Evolutionary conservation across 2,113 vertebrate species (phyloP).

Genomic region (Eublepharis macularius): DNA sequence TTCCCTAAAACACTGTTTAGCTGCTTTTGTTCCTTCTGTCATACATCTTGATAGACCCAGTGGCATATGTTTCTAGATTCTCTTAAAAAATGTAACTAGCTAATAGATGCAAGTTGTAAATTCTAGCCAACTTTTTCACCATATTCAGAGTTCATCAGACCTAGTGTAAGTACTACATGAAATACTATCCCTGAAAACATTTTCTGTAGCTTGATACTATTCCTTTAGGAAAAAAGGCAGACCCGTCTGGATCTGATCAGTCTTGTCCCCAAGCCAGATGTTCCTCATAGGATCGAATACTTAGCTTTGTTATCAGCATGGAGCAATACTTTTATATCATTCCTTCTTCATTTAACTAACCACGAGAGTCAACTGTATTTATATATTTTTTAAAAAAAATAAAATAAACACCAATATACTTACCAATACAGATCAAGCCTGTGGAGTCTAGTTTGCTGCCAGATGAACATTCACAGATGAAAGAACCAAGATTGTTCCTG

Average conservation of each 20-base stretch:
- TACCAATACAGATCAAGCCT: slow-evolving; percentile 83
- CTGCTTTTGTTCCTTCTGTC: background rate
- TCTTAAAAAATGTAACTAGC: background rate
- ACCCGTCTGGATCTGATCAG: background rate
- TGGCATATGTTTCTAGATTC: background rate
- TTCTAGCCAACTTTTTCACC: background rate
- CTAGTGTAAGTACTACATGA: background rate
- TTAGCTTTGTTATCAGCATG: background rate
- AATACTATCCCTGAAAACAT: background rate
- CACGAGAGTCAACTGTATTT: background rate
- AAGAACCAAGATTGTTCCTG: slow-evolving; percentile 86
- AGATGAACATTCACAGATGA: slow-evolving; percentile 82
- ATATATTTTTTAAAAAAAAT: background rate
- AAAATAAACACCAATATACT: slow-evolving; percentile 34
- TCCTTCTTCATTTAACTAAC: slow-evolving; percentile 14
- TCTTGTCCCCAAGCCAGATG: background rate
- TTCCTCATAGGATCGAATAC: background rate
- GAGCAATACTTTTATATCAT: background rate
- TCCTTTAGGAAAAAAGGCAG: background rate
- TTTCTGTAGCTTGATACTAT: background rate
- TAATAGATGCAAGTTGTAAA: background rate
- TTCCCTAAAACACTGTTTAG: background rate
- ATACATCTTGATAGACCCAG: background rate
- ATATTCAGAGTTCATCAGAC: background rate
- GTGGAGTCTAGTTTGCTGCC: slow-evolving; percentile 83